A percentile compares a stretch with the other conserved stretches of the same genome.
These are phyloP conservation scores for Listronotus oregonensis DNA, from an alignment of 1,140 invertebrate genomes.

Conservation along the genomic window DNA sequence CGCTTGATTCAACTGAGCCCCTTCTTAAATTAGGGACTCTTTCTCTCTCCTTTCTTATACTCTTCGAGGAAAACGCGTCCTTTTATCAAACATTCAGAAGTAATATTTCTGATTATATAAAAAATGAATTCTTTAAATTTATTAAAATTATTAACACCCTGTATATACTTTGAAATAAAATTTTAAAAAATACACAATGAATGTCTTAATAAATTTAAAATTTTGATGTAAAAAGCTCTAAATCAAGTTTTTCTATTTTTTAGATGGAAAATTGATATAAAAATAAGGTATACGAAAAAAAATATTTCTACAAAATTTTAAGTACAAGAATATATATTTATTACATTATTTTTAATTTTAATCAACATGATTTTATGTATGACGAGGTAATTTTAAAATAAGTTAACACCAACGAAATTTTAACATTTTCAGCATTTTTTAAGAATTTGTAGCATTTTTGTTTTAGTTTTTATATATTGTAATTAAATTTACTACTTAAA, in stretches of 20 bases:
- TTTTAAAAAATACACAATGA: no score
- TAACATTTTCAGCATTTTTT: no score
- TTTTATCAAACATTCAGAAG: no score
- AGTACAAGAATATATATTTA: background rate
- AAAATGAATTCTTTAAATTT: no score
- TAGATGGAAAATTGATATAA: background rate
- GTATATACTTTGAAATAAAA: background rate
- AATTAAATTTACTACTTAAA: background rate
- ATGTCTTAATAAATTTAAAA: no score
- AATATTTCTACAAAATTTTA: conserved; percentile 1
- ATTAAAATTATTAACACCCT: no score
- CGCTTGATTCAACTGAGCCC: no score
- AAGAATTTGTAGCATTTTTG: background rate
- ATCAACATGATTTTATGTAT: background rate
- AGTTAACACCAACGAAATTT: background rate
- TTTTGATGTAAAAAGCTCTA: background rate
- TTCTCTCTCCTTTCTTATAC: no score
- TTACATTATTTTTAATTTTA: background rate
- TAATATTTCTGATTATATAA: no score
- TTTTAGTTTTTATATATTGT: conserved; percentile 20
- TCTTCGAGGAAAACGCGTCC: no score
- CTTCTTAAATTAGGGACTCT: no score
- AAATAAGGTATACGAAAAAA: conserved; percentile 4
- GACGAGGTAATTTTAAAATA: background rate
- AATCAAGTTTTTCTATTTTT: conserved; percentile 10